phyloP scores from a whole-genome alignment of 37 sponge, comb jelly and placozoan species.

The Cladorhizidae sp. region DNA sequence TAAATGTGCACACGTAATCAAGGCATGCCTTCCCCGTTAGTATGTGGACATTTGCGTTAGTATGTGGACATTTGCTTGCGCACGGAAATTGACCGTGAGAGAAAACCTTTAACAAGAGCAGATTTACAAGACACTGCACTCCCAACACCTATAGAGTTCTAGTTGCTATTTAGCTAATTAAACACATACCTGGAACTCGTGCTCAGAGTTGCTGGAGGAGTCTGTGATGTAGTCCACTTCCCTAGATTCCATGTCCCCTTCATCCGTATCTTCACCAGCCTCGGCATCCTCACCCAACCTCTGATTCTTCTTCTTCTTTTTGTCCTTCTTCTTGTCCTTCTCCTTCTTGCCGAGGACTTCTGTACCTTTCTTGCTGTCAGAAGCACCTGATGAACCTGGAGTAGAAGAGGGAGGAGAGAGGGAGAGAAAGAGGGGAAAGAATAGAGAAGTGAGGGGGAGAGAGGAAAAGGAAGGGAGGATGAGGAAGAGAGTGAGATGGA shows the following conservation, averaged over 20 bases:
- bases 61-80: too few relatives aligned
- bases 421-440: not conserved
- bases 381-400: constrained; percentile 28
- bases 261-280: constrained; percentile 74
- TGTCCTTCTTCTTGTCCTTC: constrained; percentile 21
- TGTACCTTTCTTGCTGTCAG: constrained; percentile 5
- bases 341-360: not conserved
- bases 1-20: too few relatives aligned
- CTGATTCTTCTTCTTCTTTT: constrained; percentile 46
- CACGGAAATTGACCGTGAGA: too few relatives aligned
- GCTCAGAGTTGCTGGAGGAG: constrained; percentile 54
- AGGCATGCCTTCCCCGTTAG: too few relatives aligned
- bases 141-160: too few relatives aligned
- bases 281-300: constrained; percentile 37
- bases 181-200: constrained; percentile 44
- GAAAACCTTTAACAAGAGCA: too few relatives aligned
- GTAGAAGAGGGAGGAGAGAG: not conserved
- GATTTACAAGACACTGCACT: too few relatives aligned
- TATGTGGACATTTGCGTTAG: too few relatives aligned
- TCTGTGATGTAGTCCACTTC: constrained; percentile 94
- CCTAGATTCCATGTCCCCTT: constrained; percentile 79
- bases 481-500: too few relatives aligned
- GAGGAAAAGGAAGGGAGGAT: too few relatives aligned
- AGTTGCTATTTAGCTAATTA: too few relatives aligned
- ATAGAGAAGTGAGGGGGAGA: too few relatives aligned